These are phyloP conservation scores for Cromileptes altivelis DNA, from an alignment of 2,113 vertebrate species.

Conservation along the genomic window DNA sequence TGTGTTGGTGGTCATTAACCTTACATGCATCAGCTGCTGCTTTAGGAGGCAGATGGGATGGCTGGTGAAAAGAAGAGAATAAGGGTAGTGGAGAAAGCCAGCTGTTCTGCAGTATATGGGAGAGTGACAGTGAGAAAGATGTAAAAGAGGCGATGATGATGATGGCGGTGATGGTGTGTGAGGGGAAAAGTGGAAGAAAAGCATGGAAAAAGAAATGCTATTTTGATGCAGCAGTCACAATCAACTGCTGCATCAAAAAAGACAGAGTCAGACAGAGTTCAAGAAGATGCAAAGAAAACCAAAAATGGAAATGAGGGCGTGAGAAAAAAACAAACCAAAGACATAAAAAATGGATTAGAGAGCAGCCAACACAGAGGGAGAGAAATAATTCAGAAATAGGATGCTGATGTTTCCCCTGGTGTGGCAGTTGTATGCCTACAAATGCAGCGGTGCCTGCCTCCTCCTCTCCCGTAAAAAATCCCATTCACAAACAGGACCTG, in stretches of 20 bases:
- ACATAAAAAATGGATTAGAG: slow-evolving; percentile 15
- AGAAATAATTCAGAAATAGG: slow-evolving; percentile 30
- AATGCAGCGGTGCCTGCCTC: slow-evolving; percentile 50
- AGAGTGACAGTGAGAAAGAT: slow-evolving; percentile 36
- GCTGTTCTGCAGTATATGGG: slow-evolving; percentile 16
- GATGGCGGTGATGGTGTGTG: not conserved
- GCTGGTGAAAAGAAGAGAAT: slow-evolving; percentile 6
- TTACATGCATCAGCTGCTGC: slow-evolving; percentile 12
- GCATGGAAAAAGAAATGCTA: not conserved
- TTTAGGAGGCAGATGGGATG: slow-evolving; percentile 18
- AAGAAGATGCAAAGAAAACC: slow-evolving; percentile 13
- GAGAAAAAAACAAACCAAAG: slow-evolving; percentile 1
- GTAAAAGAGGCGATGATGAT: slow-evolving; percentile 9
- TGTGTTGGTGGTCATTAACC: slow-evolving; percentile 6
- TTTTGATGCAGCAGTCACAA: slow-evolving; percentile 28
- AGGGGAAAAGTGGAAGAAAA: slow-evolving; percentile 8
- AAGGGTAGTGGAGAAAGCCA: not conserved
- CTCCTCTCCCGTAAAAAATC: slow-evolving; percentile 71
- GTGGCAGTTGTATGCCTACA: slow-evolving; percentile 58
- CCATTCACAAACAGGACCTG: slow-evolving; percentile 83
- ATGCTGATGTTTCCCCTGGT: slow-evolving; percentile 16
- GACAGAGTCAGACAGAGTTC: slow-evolving; percentile 31
- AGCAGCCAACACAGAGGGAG: slow-evolving; percentile 2
- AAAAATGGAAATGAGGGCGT: not conserved
- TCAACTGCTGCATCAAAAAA: slow-evolving; percentile 34